Percentiles rank a stretch among this genome's conserved stretches.
Conservation (phyloP, 2,797 vertebrate species). For the Siniperca undulata region DNA sequence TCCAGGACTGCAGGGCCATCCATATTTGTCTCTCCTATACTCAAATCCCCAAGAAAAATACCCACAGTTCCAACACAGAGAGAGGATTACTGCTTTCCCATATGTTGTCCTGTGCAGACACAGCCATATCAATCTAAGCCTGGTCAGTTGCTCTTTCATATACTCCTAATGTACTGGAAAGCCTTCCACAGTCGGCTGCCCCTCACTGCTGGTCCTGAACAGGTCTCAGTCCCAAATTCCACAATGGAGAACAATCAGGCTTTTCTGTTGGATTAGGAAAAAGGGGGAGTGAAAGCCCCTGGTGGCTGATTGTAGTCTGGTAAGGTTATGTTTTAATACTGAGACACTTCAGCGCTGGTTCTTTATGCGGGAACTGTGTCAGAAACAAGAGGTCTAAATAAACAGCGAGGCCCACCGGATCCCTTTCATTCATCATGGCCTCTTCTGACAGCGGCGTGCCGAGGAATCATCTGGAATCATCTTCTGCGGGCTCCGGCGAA, state of each 20-base stretch:
- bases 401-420: conserved; percentile 86
- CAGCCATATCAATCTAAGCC: conserved; percentile 85
- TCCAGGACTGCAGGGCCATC: conserved; percentile 70
- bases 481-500: conserved; percentile 66
- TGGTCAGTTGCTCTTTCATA: conserved; percentile 88
- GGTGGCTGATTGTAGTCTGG: conserved; percentile 90
- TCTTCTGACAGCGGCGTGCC: conserved; percentile 70
- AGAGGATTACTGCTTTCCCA: conserved; percentile 88
- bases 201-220: conserved; percentile 86
- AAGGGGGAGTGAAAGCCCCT: conserved; percentile 81
- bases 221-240: conserved; percentile 77
- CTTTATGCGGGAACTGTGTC: conserved; percentile 88
- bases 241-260: conserved; percentile 89
- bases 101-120: conserved; percentile 85
- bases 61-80: conserved; percentile 78
- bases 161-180: conserved; percentile 96
- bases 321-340: conserved; percentile 92
- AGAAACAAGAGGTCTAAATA: conserved; percentile 93
- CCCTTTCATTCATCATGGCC: conserved; percentile 89
- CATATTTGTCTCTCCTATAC: conserved; percentile 80
- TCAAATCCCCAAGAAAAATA: conserved; percentile 85
- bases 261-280: conserved; percentile 84
- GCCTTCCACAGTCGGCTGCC: conserved; percentile 87
- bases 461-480: conserved; percentile 82
- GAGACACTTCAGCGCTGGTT: conserved; percentile 88